Evolutionary conservation across 2,113 vertebrate genomes (phyloP), one percentile per base, ranked within the genome.

Genomic region (Sterna hirundo): DNA sequence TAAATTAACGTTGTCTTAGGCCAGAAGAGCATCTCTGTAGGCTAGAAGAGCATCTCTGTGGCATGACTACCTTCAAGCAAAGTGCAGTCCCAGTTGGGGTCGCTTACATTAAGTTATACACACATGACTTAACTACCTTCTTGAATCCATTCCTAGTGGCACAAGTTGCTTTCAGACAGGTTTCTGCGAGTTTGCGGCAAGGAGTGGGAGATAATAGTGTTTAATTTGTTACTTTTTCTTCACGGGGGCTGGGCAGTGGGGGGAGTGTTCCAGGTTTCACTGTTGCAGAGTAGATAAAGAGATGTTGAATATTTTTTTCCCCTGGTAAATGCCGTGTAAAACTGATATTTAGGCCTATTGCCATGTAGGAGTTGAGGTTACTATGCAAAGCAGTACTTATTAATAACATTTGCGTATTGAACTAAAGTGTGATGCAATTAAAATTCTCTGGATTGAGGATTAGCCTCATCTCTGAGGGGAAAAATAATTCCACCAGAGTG

Each of bases 311-410:
- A 3, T 30, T 44, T 25, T 68, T 38, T 16, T 22, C 6, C 22
- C 13, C 13, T 2, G 2, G 27, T 74, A 76, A 81, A 47, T 30
- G 79, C 23, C 36, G 16, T 14, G 26, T 78, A 76, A 82, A 79
- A 52, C 5, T 38, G 22, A 9, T 82, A 65, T n/a, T 72, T 60
- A 62, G 58, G 18, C 25, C 40, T 46, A 15, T 77, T 95, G 46
- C 62, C 23, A 1, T 26, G 75, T 15, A 77, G 58, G 36, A 58
- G 58, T 77, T 94, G 21, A 69, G 9, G 55, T 87, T 85, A 55
- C 76, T 81, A 34, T 58, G 62, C 74, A 91, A 80, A 94, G 36
- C 62, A 54, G 15, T 79, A n/a, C 75, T 94, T 87, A 62, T 69
- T 83, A 94, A 36, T 94, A 65, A 66, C 32, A 26, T 75, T 65